Evolutionary conservation across 1,140 invertebrate species (phyloP).

Genomic region (Cheumatopsyche charites): DNA sequence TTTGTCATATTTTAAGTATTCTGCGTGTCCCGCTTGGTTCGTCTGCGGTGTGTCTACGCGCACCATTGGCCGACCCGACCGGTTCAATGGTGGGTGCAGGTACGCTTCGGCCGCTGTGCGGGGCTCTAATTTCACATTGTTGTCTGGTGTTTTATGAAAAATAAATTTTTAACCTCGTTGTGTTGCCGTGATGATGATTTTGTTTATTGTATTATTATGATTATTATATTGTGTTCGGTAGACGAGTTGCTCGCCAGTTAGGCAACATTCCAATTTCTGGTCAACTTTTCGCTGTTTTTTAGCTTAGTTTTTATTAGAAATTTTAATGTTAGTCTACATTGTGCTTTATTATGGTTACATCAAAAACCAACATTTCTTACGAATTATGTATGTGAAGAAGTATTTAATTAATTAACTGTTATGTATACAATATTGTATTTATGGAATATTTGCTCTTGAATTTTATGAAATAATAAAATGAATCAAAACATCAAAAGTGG

Average conservation of each 20-base stretch:
- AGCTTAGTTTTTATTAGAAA: slow-evolving; percentile 45
- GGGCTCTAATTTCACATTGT: slow-evolving; percentile 39
- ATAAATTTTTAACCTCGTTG: slow-evolving; percentile 46
- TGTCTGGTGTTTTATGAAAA: slow-evolving; percentile 43
- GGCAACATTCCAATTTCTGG: slow-evolving; percentile 48
- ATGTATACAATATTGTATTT: slow-evolving; percentile 45
- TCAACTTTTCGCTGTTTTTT: slow-evolving; percentile 45
- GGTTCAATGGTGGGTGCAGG: not conserved
- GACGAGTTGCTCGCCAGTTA: slow-evolving; percentile 43
- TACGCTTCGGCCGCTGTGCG: not conserved
- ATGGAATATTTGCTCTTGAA: slow-evolving; percentile 45
- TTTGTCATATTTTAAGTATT: slow-evolving; percentile 49
- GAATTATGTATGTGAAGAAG: slow-evolving; percentile 39
- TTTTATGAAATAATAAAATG: slow-evolving; percentile 42
- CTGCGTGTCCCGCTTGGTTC: slow-evolving; percentile 39
- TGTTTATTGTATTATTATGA: slow-evolving; percentile 33
- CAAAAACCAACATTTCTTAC: slow-evolving; percentile 43
- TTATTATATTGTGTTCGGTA: slow-evolving; percentile 38
- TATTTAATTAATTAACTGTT: slow-evolving; percentile 41
- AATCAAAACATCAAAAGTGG: slow-evolving; percentile 10
- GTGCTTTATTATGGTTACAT: slow-evolving; percentile 45
- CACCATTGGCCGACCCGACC: slow-evolving; percentile 23
- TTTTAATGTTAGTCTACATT: slow-evolving; percentile 46
- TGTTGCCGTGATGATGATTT: slow-evolving; percentile 39
- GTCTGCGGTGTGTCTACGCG: slow-evolving; percentile 15